Evolutionary conservation across 2,113 vertebrate genomes (phyloP), one percentile per base, ranked within the genome.

Genomic region (Etheostoma cragini): DNA sequence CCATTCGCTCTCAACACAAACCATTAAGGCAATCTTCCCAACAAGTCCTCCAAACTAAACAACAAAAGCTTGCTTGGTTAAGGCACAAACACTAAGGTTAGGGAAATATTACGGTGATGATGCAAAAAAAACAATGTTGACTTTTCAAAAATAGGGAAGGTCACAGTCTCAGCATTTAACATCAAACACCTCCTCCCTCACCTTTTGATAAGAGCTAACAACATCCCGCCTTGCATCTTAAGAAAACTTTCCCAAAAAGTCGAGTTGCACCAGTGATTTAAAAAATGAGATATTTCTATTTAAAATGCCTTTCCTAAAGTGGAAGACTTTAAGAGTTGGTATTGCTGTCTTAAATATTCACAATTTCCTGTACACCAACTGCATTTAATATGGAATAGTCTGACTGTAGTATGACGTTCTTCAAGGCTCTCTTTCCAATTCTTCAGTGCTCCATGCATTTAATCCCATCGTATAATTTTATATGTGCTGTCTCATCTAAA

Each of bases 381-480:
- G 7, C 22, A 50, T 21, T 45, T 19, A 62, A 54, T 19, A 5
- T 46, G 38, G 6, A 42, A 63, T 5, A 12, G 22, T 26, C n/a
- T 49, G 8, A 21, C 15, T 8, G 5, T 13, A 5, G 8, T 45
- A 53, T 58, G 38, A 8, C 8, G 10, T 38, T 64, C 33, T 50
- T 65, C 76, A 21, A 49, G 58, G 17, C 46, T 22, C 15, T 65
- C 26, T 47, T 12, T 57, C 50, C 54, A 46, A 75, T 67, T 53
- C 78, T 61, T 65, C 56, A 35, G 65, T 35, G 15, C 16, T 26
- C 14, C 35, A 67, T 72, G 87, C 62, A 82, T 86, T 74, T 58
- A 30, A 22, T 30, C 52, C 71, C 56, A 64, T 79, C 87, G 82
- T n/a, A 53, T 79, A 76, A 81, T 85, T 80, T 75, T 81, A 80